phyloP scores from a whole-genome alignment of 2,113 vertebrate genomes.

The Cheilinus undulatus region DNA sequence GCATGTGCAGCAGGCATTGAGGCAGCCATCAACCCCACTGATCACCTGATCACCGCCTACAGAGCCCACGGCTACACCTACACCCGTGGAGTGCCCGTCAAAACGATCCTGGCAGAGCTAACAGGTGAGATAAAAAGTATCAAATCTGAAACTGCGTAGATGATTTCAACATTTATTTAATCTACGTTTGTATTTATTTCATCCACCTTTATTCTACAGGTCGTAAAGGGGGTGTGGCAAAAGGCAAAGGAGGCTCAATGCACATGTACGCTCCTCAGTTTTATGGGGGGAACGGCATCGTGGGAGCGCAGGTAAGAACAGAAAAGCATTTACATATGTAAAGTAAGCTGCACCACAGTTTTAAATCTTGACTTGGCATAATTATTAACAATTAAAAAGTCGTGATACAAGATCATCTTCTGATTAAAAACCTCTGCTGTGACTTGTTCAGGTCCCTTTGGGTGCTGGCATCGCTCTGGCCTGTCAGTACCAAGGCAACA shows the following conservation, averaged over 20 bases:
- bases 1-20: constrained; percentile 95
- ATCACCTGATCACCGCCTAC: constrained; percentile 96
- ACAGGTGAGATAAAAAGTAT: constrained; percentile 82
- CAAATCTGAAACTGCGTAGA: fast-evolving
- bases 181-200: not conserved
- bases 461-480: constrained; percentile 94
- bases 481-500: constrained; percentile 91
- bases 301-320: constrained; percentile 91
- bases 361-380: too few species aligned
- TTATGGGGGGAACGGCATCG: constrained; percentile 97
- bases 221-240: constrained; percentile 92
- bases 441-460: constrained; percentile 87
- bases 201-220: constrained; percentile 74
- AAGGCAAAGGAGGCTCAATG: constrained; percentile 97
- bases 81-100: constrained; percentile 89
- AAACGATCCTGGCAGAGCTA: constrained; percentile 91
- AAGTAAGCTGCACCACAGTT: too few species aligned
- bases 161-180: not conserved
- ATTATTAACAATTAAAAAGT: too few species aligned
- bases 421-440: too few species aligned
- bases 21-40: constrained; percentile 87
- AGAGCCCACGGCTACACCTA: constrained; percentile 91
- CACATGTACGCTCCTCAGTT: constrained; percentile 96
- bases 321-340: too few species aligned
- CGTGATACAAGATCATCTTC: too few species aligned